Conservation (phyloP, 2,113 vertebrate species). For the Sebastes fasciatus region DNA sequence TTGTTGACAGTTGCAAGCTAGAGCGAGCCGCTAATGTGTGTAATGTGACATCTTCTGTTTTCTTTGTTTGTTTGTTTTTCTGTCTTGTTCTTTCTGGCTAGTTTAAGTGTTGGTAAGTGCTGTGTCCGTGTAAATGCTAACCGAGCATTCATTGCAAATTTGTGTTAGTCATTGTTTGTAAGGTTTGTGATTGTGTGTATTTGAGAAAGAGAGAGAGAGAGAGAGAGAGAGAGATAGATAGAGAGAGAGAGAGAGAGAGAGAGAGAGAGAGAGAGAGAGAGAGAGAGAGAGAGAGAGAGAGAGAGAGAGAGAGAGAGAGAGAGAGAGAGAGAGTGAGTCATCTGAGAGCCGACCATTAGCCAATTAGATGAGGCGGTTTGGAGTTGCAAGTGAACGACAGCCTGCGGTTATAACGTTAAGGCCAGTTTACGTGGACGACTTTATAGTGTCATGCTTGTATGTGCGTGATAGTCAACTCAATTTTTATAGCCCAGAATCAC, state of each 20-base stretch:
- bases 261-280: background rate
- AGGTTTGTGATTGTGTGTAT: slow-evolving; percentile 20
- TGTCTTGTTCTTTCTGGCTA: background rate
- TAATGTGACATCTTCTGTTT: slow-evolving; percentile 22
- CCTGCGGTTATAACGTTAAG: background rate
- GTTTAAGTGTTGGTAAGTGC: slow-evolving; percentile 19
- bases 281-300: slow-evolving; percentile 43
- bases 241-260: slow-evolving; percentile 42
- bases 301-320: slow-evolving; percentile 42
- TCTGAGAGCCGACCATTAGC: slow-evolving; percentile 35
- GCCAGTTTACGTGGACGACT: background rate
- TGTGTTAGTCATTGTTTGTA: slow-evolving; percentile 8
- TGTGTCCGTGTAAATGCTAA: slow-evolving; percentile 28
- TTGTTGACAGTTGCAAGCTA: slow-evolving; percentile 27
- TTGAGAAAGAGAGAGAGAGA: slow-evolving; percentile 9
- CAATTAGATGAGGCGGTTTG: slow-evolving; percentile 31
- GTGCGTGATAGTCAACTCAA: background rate
- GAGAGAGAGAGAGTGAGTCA: slow-evolving; percentile 46
- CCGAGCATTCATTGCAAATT: slow-evolving; percentile 4
- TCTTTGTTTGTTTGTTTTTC: slow-evolving; percentile 21
- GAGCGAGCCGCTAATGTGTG: slow-evolving; percentile 18
- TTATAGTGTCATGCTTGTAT: background rate
- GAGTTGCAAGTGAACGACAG: background rate
- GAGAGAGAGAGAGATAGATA: slow-evolving; percentile 43
- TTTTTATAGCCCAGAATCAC: background rate